Evolutionary conservation across 2,113 vertebrate species (phyloP), one percentile per base, ranked within the genome.

Genomic region (Xiphophorus couchianus): DNA sequence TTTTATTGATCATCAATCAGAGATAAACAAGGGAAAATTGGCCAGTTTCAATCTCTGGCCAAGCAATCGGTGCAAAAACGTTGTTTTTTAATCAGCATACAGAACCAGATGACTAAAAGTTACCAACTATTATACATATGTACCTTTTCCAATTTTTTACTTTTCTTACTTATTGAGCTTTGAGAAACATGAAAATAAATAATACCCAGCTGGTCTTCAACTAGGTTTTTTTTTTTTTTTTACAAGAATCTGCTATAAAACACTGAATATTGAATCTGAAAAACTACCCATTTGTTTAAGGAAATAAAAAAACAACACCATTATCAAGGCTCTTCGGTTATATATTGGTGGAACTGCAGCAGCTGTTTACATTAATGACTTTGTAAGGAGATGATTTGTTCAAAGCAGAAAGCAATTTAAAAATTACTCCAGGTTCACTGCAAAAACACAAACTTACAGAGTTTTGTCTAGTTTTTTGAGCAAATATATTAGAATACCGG

Each of bases 381-480:
- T 62, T 58, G 61, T 69, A 27, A 76, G 0, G 37, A 44, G 10
- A 51, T 15, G 12, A 0, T 37, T 58, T 60, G 10, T 37, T 66
- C 10, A 4, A 5, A 58, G 62, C 39, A 61, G 73, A 70, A 10
- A 44, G 17, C n/a, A 69, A 73, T 58, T 66, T 22, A 51, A 62
- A 72, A 76, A 80, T 58, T 63, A 66, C 60, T 44, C 17, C 37
- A 6, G 14, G 35, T 37, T 37, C 35, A 37, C 35, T 37, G 35
- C 10, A 37, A 37, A 37, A 37, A 37, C 35, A 37, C 35, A 35
- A 35, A 35, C 9, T 10, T 35, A 7, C 30, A 9, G 33, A 37
- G 35, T 37, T 37, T 37, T 37, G 2, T 37, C 35, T 37, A 11
- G 35, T 37, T 37, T 37, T 37, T 37, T 11, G 35, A 37, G 10